Evolutionary conservation across 2,113 vertebrate species (phyloP).

Genomic region (Myanophis thanlyinensis): DNA sequence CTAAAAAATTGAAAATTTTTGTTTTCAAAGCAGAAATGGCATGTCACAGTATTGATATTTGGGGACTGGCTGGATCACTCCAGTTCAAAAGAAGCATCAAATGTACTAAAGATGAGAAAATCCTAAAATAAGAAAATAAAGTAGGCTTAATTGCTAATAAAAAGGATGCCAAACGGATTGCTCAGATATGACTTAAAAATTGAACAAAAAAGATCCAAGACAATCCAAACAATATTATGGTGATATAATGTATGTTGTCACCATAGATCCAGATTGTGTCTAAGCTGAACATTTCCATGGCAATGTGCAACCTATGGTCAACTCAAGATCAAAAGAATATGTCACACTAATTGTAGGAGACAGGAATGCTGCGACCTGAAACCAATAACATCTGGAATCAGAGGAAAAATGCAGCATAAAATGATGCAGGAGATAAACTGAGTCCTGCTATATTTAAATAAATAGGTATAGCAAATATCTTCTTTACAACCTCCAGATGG

Average conservation of each 20-base stretch:
- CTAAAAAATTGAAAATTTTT: no score
- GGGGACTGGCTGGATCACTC: not conserved
- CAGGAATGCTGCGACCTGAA: not conserved
- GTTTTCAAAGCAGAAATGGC: no score
- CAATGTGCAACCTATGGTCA: not conserved
- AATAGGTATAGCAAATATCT: not conserved
- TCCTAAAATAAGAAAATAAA: no score
- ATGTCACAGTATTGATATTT: no score
- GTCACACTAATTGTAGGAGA: not conserved
- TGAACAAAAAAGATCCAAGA: not conserved
- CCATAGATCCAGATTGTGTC: not conserved
- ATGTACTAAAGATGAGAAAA: no score
- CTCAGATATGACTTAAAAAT: no score
- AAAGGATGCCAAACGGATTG: no score
- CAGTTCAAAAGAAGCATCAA: no score
- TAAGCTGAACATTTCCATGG: not conserved
- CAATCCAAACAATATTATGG: not conserved
- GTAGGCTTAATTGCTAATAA: no score
- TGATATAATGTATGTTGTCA: not conserved
- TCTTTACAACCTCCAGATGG: not conserved
- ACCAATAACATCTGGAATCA: not conserved
- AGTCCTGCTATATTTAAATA: not conserved
- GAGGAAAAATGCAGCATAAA: not conserved
- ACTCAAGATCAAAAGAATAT: not conserved
- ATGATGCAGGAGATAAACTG: not conserved